Base-by-base conservation (phyloP, 2,113 vertebrate genomes). In the Alectura lathami region DNA sequence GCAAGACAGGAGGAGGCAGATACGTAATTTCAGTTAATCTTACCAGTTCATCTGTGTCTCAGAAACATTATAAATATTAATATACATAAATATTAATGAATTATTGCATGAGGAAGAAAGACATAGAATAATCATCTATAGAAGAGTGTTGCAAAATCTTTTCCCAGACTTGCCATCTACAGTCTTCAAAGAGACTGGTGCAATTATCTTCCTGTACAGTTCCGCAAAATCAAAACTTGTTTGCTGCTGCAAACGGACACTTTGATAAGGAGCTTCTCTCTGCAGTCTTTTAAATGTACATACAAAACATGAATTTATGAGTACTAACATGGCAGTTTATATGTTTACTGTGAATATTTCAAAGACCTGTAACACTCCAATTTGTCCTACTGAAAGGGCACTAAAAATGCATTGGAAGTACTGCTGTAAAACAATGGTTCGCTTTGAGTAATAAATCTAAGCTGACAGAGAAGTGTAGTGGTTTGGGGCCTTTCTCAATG, bases 271-370 rank as follows among this genome's bases (percentile, higher is more conserved):
- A 81, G 34, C n/a, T 80, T 56, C 50, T 60, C 85, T 91, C 43
- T 62, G 36, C 66, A 86, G 54, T 75, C 91, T 48, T 56, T n/a
- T 30, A 82, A 74, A 94, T 24, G 64, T 29, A 86, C 47, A 38
- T n/a, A 84, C 81, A 86, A 90, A 86, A 77, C 42, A 83, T 23
- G 56, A 63, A 80, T 93, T 80, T 76, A 45, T 77, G 63, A 88
- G 59, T 69, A 53, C 42, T 22, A 86, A 76, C 59, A 53, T 57
- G 68, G 89, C 86, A 94, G 63, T 62, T 93, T 32, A 45, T 79
- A 56, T 67, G 88, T 77, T 86, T 88, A 67, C 32, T 83, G 62
- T 81, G 34, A 94, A 91, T 95, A 94, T 95, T 96, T 93, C 85
- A 96, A 90, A 95, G 59, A 57, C 17, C n/a, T 62, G n/a, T 67